Percentiles rank a stretch among this genome's conserved stretches.
Evolutionary conservation across 2,797 vertebrate genomes (phyloP).

Genomic region (Psittacula echo): DNA sequence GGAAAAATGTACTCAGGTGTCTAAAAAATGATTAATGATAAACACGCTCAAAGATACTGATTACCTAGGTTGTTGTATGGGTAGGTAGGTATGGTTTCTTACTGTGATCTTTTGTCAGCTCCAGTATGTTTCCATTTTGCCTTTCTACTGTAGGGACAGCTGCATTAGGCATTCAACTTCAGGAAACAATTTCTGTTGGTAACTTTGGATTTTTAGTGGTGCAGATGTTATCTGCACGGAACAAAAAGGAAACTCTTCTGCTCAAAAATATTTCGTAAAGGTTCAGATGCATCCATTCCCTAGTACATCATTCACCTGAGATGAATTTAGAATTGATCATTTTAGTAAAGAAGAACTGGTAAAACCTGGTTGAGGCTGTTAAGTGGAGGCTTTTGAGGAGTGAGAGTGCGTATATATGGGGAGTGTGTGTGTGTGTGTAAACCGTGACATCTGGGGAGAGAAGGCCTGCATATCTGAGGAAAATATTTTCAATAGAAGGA

Average conservation of each 20-base stretch:
- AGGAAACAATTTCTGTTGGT: background rate
- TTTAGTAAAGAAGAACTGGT: background rate
- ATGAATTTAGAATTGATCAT: background rate
- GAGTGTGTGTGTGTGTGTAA: accelerated
- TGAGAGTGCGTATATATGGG: background rate
- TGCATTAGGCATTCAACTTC: background rate
- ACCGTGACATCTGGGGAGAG: background rate
- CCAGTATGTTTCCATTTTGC: background rate
- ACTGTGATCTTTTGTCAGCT: background rate
- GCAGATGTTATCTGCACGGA: background rate
- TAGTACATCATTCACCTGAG: background rate
- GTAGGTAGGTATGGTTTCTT: background rate
- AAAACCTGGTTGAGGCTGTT: background rate
- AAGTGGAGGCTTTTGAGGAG: background rate
- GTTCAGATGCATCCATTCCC: background rate
- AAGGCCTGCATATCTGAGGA: background rate
- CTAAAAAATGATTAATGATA: background rate
- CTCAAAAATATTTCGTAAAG: background rate
- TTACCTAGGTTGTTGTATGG: background rate
- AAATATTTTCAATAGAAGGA: background rate
- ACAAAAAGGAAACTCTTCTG: background rate
- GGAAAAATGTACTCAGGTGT: background rate
- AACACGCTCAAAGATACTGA: background rate
- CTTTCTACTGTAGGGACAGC: background rate
- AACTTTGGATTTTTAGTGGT: background rate